A percentile compares a stretch with the other conserved stretches of the same genome.
These are phyloP conservation scores for Ganaspis sp. DNA, from an alignment of 1,140 invertebrate species.

Conservation along the genomic window DNA sequence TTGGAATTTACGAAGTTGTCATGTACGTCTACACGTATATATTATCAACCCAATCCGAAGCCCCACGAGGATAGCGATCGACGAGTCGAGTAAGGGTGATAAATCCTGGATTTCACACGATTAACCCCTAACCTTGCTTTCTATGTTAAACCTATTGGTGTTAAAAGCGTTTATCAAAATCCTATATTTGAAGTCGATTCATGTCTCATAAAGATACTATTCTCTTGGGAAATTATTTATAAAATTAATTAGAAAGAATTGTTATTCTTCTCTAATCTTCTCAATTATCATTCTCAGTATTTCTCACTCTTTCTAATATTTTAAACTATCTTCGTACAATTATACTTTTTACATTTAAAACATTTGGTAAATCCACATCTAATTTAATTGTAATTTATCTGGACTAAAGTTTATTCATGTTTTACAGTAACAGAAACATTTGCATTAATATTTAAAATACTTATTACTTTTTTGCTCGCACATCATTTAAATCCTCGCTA, in stretches of 20 bases:
- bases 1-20: conserved; percentile 1
- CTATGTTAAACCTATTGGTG: not conserved
- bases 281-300: not conserved
- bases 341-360: too few relatives aligned
- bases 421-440: too few relatives aligned
- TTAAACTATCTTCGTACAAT: too few relatives aligned
- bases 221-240: too few relatives aligned
- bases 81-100: conserved; percentile 20
- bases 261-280: not conserved
- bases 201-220: not conserved
- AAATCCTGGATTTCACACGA: conserved; percentile 45
- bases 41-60: conserved; percentile 25
- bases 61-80: conserved; percentile 25
- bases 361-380: too few relatives aligned
- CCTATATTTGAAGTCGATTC: conserved; percentile 1
- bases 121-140: conserved; percentile 32
- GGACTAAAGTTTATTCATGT: too few relatives aligned
- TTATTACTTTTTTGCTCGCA: too few relatives aligned
- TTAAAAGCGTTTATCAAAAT: not conserved
- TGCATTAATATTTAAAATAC: too few relatives aligned
- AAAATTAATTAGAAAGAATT: too few relatives aligned
- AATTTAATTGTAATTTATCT: too few relatives aligned
- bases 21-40: conserved; percentile 14
- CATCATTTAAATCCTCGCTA: too few relatives aligned
- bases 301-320: not conserved